Conservation (phyloP, 2,797 vertebrate genomes). For the Stomatorhinus walkeri region DNA sequence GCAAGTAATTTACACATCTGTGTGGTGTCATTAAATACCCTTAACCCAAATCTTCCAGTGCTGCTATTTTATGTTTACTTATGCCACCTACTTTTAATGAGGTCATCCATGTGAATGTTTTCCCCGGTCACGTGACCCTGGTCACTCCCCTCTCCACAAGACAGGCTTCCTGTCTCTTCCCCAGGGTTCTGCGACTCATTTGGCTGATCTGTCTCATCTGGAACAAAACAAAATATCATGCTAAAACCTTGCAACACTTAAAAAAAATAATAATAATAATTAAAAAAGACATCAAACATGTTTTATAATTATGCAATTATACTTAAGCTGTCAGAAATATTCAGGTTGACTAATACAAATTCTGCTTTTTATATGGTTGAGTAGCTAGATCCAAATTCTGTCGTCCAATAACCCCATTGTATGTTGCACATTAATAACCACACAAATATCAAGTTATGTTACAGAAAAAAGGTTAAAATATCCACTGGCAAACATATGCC, state of each 20-base stretch:
- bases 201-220: constrained; percentile 68
- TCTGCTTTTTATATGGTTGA: neutral
- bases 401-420: neutral
- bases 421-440: neutral
- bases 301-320: neutral
- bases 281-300: neutral
- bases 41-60: neutral
- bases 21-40: neutral
- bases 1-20: neutral
- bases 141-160: constrained; percentile 54
- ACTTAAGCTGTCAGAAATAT: neutral
- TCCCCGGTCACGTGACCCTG: constrained; percentile 59
- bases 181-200: constrained; percentile 51
- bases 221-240: neutral
- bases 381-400: neutral
- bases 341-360: neutral
- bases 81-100: constrained; percentile 81
- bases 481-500: neutral
- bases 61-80: neutral
- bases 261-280: neutral
- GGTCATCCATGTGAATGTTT: constrained; percentile 58
- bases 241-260: neutral
- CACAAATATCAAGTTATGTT: neutral
- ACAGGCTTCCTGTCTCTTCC: constrained; percentile 44
- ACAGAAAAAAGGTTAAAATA: neutral